Evolutionary conservation across 2,888 invertebrate genomes (phyloP).

Genomic region (Scelioninae gen. 2): DNA sequence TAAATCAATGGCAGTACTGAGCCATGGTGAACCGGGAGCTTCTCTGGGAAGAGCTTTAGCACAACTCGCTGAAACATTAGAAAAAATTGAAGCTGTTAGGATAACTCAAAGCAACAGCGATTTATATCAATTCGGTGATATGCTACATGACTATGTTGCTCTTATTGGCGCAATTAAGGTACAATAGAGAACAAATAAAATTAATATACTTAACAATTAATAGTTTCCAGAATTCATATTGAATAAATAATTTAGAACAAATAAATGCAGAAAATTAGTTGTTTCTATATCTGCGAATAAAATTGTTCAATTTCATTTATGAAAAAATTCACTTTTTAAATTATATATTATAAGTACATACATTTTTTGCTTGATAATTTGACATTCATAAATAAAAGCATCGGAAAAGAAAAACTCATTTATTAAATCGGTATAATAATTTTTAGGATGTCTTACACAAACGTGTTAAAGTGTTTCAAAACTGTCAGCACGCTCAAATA

Average conservation of each 20-base stretch:
- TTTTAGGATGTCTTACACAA: slow-evolving; percentile 83
- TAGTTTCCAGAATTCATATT: no score
- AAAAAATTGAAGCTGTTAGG: slow-evolving; percentile 89
- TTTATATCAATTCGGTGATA: slow-evolving; percentile 94
- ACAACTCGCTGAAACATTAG: slow-evolving; percentile 86
- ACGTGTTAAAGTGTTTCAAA: slow-evolving; percentile 91
- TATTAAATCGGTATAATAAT: background rate
- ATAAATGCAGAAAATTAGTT: no score
- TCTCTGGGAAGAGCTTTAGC: slow-evolving; percentile 92
- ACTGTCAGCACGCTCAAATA: slow-evolving; percentile 98
- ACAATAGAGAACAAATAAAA: no score
- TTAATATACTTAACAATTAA: no score
- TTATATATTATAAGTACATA: no score
- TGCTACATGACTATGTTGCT: slow-evolving; percentile 95
- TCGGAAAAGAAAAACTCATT: no score
- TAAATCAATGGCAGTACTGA: slow-evolving; percentile 91
- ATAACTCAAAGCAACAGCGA: slow-evolving; percentile 96
- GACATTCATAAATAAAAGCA: no score
- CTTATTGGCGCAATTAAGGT: slow-evolving; percentile 94
- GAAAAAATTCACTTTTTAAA: no score
- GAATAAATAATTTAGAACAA: no score
- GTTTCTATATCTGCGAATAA: no score
- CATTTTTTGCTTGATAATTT: no score
- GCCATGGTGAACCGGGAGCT: slow-evolving; percentile 94
- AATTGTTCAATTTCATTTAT: no score